Evolutionary conservation across 2,797 vertebrate species (phyloP).

Genomic region (Semotilus atromaculatus): DNA sequence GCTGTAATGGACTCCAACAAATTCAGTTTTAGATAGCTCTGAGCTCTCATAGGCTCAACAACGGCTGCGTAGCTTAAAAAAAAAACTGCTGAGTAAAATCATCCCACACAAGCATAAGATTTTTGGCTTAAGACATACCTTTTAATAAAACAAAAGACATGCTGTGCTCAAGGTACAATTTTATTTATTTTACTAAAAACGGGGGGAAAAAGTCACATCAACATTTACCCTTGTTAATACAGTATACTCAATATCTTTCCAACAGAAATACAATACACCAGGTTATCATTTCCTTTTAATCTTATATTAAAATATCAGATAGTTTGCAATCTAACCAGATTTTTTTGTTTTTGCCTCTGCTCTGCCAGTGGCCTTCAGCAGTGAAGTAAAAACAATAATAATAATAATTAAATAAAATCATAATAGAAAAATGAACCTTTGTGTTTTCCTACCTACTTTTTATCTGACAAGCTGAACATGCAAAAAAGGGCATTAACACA

Average conservation of each 20-base stretch:
- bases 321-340: conserved; percentile 79
- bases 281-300: conserved; percentile 75
- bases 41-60: too few species aligned
- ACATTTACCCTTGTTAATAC: conserved; percentile 80
- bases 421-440: conserved; percentile 65
- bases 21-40: too few species aligned
- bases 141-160: background rate
- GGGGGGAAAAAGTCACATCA: conserved; percentile 74
- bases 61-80: too few species aligned
- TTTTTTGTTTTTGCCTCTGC: conserved; percentile 64
- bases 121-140: too few species aligned
- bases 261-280: conserved; percentile 81
- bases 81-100: background rate
- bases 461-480: conserved; percentile 81
- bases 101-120: background rate
- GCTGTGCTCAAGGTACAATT: conserved; percentile 70
- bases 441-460: conserved; percentile 69
- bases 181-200: conserved; percentile 79
- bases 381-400: conserved; percentile 40
- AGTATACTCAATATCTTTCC: conserved; percentile 79
- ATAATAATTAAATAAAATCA: conserved; percentile 24
- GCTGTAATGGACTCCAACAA: background rate
- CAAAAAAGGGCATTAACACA: conserved; percentile 76
- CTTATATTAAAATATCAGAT: conserved; percentile 86
- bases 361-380: conserved; percentile 52